Base-by-base conservation (phyloP, 2,888 invertebrate genomes). In the Coleophora deauratella region DNA sequence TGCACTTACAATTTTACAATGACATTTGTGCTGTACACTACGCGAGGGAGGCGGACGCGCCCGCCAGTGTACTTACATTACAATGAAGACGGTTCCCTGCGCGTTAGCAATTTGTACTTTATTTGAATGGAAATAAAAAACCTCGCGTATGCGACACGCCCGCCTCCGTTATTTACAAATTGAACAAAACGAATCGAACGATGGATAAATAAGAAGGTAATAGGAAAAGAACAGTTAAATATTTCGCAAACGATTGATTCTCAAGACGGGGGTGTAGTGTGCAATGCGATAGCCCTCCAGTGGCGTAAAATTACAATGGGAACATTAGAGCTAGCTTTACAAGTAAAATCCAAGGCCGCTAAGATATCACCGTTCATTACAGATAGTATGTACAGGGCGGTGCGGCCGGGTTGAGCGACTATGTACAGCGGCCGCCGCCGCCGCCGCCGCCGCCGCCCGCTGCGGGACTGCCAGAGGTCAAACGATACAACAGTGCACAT, bases 331-430 rank as follows among this genome's bases (percentile, higher is more conserved):
- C 82, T 82, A 84, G 75, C 80, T 81, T 81, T 82, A 84, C 80
- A 82, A 80, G 77, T 81, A 73, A 74, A 79, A 81, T 84, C 77
- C 76, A 85, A 85, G 85, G 85, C 85, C 85, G 85, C 85, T 84
- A 84, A 74, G 70, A 78, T 84, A 85, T 85, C 85, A 85, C 85
- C 75, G 74, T 80, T 82, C 76, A 79, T 79, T 82, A 80, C 67
- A 62, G 21, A 21, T 66, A 61, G 61, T 76, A 74, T 21, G 21
- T 21, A 21, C 21, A 21, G 21, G 21, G 21, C 21, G 21, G 21
- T 6, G 21, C 21, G 21, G 21, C 21, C 21, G 21, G 21, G 21
- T 21, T 21, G 21, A 21, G 21, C 21, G 6, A 6, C 68, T 82
- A 79, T 82, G 66, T 81, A 80, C 78, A 80, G 32, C 46, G 47